phyloP scores from a whole-genome alignment of 2,888 invertebrate genomes.

The Bombylius major region DNA sequence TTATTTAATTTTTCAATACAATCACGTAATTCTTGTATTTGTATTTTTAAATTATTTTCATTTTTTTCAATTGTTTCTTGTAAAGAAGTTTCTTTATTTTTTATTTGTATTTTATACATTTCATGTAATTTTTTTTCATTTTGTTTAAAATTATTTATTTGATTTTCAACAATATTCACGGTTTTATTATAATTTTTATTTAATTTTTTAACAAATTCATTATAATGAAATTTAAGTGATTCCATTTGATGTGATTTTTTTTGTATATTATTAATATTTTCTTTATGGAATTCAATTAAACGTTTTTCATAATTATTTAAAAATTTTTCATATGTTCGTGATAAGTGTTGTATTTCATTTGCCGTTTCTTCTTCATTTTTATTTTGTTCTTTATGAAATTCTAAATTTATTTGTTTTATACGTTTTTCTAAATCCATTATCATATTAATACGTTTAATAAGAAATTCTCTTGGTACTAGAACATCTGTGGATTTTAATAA shows the following conservation, averaged over 20 bases:
- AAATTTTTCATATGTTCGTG: not conserved
- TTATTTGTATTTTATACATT: not conserved
- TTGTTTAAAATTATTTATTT: conserved; percentile 42
- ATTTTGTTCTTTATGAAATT: conserved; percentile 74
- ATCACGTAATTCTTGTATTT: not conserved
- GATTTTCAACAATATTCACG: not conserved
- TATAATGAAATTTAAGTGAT: conserved; percentile 55
- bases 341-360: not conserved
- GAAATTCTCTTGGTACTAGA: conserved; percentile 61
- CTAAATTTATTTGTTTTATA: conserved; percentile 74
- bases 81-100: too few relatives aligned
- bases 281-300: not conserved
- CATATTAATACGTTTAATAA: conserved; percentile 64
- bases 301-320: not conserved
- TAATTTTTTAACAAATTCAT: conserved; percentile 47
- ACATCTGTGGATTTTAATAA: conserved; percentile 68
- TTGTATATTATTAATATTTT: conserved; percentile 37
- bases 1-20: not conserved
- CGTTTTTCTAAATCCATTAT: conserved; percentile 48
- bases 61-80: not conserved
- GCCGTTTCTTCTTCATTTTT: conserved; percentile 50
- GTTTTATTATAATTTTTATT: not conserved
- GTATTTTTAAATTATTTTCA: not conserved
- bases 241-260: conserved; percentile 39
- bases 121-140: conserved; percentile 35